A percentile compares a stretch with the other conserved stretches of the same genome.
These are phyloP conservation scores for Stenodera caucasica DNA, from an alignment of 2,888 invertebrate species.

Conservation along the genomic window DNA sequence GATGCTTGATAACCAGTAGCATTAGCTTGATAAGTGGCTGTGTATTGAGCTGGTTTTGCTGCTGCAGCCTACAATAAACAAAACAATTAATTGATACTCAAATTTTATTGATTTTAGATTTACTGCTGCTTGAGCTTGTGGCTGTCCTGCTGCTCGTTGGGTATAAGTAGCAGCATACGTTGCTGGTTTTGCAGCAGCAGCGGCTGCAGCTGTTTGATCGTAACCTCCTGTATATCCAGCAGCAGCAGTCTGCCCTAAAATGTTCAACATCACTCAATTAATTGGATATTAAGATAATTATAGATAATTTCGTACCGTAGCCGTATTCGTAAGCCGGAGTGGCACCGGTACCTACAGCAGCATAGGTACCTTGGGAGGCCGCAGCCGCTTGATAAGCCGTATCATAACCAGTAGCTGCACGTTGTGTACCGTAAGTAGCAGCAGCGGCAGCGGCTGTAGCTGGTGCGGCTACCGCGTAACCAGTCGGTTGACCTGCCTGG, in stretches of 20 bases:
- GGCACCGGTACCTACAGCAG: constrained; percentile 58
- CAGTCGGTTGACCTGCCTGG: constrained; percentile 74
- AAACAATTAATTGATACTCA: neutral
- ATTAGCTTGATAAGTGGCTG: constrained; percentile 63
- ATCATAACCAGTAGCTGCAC: constrained; percentile 79
- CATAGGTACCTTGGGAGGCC: constrained; percentile 73
- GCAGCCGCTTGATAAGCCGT: constrained; percentile 82
- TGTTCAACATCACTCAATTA: neutral
- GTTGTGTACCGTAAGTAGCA: constrained; percentile 81
- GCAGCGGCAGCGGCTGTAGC: constrained; percentile 82
- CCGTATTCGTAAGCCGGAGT: constrained; percentile 71
- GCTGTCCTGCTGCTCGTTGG: constrained; percentile 57
- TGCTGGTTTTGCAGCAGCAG: constrained; percentile 66
- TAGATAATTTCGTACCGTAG: constrained; percentile 59
- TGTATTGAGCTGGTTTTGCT: constrained; percentile 62
- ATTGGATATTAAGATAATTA: neutral
- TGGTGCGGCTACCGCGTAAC: constrained; percentile 81
- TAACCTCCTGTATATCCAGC: constrained; percentile 67
- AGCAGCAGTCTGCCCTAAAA: constrained; percentile 64
- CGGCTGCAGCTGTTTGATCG: constrained; percentile 62
- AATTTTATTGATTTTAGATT: constrained; percentile 33
- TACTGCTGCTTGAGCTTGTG: constrained; percentile 54
- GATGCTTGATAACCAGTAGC: constrained; percentile 58
- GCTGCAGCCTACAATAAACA: constrained; percentile 50
- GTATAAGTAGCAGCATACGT: constrained; percentile 74